Evolutionary conservation across 2,113 vertebrate species (phyloP).

Genomic region (Lontra canadensis): DNA sequence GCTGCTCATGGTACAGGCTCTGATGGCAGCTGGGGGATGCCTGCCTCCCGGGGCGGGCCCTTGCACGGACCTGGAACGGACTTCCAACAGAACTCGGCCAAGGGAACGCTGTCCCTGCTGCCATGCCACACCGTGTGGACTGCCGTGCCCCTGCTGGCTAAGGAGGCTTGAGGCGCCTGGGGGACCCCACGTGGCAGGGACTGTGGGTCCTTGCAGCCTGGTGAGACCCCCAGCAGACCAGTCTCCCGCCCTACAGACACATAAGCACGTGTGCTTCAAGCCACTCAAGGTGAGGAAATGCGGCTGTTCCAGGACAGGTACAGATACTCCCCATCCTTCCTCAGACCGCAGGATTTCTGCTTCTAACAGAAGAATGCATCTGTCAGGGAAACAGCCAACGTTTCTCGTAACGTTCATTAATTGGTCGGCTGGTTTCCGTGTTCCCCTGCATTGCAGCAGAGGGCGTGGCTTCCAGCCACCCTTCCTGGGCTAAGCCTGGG

Average conservation of each 20-base stretch:
- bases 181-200: background rate
- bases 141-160: background rate
- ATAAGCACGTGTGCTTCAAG: background rate
- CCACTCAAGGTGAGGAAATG: too few relatives aligned
- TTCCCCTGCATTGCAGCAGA: background rate
- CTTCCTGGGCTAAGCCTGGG: background rate
- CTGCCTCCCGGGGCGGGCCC: too few relatives aligned
- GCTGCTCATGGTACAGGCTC: background rate
- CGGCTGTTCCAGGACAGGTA: background rate
- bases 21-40: fast-evolving
- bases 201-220: background rate
- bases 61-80: background rate
- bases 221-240: background rate
- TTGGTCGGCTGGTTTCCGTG: background rate
- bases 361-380: background rate
- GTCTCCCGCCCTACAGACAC: background rate
- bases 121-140: background rate
- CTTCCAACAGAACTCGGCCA: background rate
- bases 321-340: fast-evolving
- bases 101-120: background rate
- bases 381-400: background rate
- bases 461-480: background rate
- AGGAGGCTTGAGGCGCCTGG: background rate
- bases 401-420: too few relatives aligned
- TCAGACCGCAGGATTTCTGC: background rate